A percentile compares a stretch with the other conserved stretches of the same genome.
Conservation (phyloP, 1,140 invertebrate genomes). For the Alviniconcha marisindica region DNA sequence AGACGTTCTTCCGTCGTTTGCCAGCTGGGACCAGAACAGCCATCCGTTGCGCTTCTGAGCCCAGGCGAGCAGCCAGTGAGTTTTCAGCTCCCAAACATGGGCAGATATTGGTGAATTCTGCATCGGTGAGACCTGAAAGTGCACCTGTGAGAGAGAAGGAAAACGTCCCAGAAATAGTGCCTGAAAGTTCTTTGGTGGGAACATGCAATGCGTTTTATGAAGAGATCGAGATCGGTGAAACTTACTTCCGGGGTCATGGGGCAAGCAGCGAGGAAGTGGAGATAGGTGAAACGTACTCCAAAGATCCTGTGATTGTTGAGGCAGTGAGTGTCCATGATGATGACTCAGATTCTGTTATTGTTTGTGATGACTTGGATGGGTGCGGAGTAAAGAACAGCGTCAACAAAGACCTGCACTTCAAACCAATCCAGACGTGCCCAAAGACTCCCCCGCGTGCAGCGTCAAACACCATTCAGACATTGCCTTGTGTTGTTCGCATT, state of each 20-base stretch:
- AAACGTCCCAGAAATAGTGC: background rate
- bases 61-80: background rate
- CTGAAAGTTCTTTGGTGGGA: too few relatives aligned
- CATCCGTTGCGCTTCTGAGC: background rate
- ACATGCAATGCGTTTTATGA: background rate
- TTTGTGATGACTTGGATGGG: background rate
- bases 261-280: background rate
- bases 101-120: too few relatives aligned
- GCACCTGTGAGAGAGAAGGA: background rate
- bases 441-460: constrained; percentile 63
- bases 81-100: too few relatives aligned
- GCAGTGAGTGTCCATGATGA: background rate
- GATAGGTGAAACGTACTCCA: background rate
- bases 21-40: background rate
- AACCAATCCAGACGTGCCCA: constrained; percentile 65
- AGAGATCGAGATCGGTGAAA: background rate
- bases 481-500: constrained; percentile 58
- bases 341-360: background rate
- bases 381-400: background rate
- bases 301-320: too few relatives aligned
- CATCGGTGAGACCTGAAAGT: background rate
- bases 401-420: constrained; percentile 65
- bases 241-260: background rate
- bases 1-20: constrained; percentile 33
- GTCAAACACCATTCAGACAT: constrained; percentile 56